These are phyloP conservation scores for Carduelis carduelis DNA, from an alignment of 2,797 vertebrate species.

Conservation along the genomic window DNA sequence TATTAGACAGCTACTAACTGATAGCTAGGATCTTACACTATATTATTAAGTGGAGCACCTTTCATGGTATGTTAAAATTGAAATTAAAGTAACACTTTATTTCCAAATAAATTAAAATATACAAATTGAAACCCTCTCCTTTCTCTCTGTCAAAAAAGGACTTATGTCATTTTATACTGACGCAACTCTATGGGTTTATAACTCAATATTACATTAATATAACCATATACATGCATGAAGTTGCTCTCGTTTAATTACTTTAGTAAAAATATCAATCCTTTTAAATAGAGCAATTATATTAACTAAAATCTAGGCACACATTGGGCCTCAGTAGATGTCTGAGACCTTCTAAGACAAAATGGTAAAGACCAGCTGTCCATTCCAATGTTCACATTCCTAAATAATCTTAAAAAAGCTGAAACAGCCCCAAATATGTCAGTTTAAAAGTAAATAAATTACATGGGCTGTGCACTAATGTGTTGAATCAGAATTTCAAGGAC, in stretches of 20 bases:
- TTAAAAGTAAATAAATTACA: not conserved
- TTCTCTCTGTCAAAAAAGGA: not conserved
- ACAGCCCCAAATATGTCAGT: not conserved
- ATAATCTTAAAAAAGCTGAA: not conserved
- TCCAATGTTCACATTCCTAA: not conserved
- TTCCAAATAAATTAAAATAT: constrained; percentile 18
- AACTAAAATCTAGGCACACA: not conserved
- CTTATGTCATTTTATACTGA: not conserved
- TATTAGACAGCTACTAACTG: not conserved
- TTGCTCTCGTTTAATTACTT: constrained; percentile 5
- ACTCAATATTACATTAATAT: not conserved
- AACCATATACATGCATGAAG: not conserved
- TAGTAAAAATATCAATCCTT: not conserved
- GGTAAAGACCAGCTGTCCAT: not conserved
- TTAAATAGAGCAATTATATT: not conserved
- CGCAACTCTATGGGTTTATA: not conserved
- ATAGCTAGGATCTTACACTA: not conserved
- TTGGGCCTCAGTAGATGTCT: not conserved
- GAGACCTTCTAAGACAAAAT: not conserved
- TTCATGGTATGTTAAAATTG: constrained; percentile 2
- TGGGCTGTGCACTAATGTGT: not conserved
- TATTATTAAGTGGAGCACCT: not conserved
- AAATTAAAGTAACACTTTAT: not conserved
- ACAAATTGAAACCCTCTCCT: not conserved
- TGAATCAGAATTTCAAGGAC: not conserved